Evolutionary conservation across 2,888 invertebrate species (phyloP).

Genomic region (Ptychoptera albimana): DNA sequence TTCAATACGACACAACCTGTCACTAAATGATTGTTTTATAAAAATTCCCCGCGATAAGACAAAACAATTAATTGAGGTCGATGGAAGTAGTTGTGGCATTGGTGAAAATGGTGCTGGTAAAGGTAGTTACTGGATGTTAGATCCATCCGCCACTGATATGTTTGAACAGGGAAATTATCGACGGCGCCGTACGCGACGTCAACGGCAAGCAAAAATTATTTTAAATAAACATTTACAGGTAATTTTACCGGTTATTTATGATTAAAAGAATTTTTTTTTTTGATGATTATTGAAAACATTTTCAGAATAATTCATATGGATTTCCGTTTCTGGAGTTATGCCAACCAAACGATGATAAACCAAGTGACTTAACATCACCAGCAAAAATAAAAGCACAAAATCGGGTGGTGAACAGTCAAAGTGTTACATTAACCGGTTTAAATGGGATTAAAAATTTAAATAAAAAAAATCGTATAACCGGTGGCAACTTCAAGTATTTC

Average conservation of each 20-base stretch:
- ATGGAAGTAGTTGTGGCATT: conserved; percentile 15
- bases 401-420: too few species aligned
- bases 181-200: conserved; percentile 46
- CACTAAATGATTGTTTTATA: conserved; percentile 67
- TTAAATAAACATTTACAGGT: conserved; percentile 11
- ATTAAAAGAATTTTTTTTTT: not conserved
- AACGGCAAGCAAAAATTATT: conserved; percentile 26
- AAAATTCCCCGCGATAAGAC: conserved; percentile 41
- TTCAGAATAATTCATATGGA: not conserved
- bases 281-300: not conserved
- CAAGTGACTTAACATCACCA: not conserved
- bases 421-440: too few species aligned
- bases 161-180: conserved; percentile 80
- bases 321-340: not conserved
- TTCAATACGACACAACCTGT: conserved; percentile 64
- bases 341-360: not conserved
- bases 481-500: too few species aligned
- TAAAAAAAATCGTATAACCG: too few species aligned
- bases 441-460: too few species aligned
- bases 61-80: conserved; percentile 16
- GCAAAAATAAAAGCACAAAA: too few species aligned
- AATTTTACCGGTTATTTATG: not conserved
- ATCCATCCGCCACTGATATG: conserved; percentile 67
- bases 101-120: conserved; percentile 39
- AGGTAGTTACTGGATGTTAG: conserved; percentile 67